Evolutionary conservation across 2,113 vertebrate genomes (phyloP).

Genomic region (Serinus canaria): DNA sequence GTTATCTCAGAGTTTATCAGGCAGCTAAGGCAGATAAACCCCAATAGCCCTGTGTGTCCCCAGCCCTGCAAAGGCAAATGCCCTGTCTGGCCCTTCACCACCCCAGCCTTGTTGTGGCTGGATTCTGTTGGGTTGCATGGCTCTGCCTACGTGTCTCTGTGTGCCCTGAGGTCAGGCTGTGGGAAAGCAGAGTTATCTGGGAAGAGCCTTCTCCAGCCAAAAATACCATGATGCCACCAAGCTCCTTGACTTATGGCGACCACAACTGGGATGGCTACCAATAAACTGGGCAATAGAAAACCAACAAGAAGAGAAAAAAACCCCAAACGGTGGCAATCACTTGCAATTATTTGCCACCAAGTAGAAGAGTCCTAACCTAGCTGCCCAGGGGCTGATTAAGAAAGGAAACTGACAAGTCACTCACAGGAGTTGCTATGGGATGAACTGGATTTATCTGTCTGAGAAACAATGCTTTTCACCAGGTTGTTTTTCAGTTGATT

Average conservation of each 20-base stretch:
- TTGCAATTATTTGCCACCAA: background rate
- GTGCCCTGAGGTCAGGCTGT: background rate
- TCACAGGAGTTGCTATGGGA: background rate
- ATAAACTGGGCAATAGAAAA: background rate
- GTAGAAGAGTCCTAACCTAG: background rate
- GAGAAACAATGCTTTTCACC: background rate
- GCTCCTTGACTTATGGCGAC: background rate
- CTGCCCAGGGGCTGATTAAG: background rate
- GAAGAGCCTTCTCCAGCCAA: background rate
- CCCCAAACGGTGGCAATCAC: fast-evolving
- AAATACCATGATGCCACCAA: background rate
- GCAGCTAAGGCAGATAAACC: background rate
- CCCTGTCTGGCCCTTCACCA: background rate
- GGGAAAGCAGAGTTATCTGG: background rate
- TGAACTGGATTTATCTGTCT: background rate
- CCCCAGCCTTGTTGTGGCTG: fast-evolving
- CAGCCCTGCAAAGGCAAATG: fast-evolving
- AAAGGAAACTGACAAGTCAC: background rate
- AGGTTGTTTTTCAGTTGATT: background rate
- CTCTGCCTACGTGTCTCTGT: background rate
- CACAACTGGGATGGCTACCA: fast-evolving
- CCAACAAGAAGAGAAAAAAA: background rate
- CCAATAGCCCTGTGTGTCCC: background rate
- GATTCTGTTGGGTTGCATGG: fast-evolving
- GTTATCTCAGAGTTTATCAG: background rate